Evolutionary conservation across 2,888 invertebrate genomes (phyloP).

Genomic region (Tachina lurida): DNA sequence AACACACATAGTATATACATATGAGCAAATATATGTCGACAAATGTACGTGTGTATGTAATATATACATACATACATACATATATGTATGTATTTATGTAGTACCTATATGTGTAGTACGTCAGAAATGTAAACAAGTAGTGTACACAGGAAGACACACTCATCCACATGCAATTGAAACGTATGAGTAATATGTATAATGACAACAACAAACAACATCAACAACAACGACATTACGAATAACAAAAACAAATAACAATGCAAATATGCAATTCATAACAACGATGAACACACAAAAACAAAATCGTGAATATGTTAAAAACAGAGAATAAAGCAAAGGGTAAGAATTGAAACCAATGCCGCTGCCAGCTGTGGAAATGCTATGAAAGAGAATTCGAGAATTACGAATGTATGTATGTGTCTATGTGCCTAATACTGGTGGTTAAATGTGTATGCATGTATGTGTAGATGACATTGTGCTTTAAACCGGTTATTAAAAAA

Average conservation of each 20-base stretch:
- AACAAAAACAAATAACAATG: constrained; percentile 59
- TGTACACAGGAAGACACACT: constrained; percentile 43
- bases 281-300: constrained; percentile 52
- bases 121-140: constrained; percentile 72
- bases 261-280: constrained; percentile 63
- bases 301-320: constrained; percentile 5
- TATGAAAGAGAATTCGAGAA: constrained; percentile 44
- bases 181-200: constrained; percentile 60
- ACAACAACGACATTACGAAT: constrained; percentile 23
- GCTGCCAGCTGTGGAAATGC: constrained; percentile 63
- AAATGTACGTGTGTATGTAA: not conserved
- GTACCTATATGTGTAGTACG: not conserved
- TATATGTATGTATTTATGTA: constrained; percentile 32
- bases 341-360: constrained; percentile 55
- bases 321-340: constrained; percentile 16
- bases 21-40: not conserved
- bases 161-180: constrained; percentile 15
- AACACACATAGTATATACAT: not conserved
- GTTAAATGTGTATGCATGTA: constrained; percentile 5
- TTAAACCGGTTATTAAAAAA: constrained; percentile 40
- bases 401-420: not conserved
- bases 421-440: constrained; percentile 31
- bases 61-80: not conserved
- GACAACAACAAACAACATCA: constrained; percentile 57
- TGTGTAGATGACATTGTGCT: constrained; percentile 36